Percentiles rank a stretch among this genome's conserved stretches.
Evolutionary conservation across 2,797 vertebrate species (phyloP).

Genomic region (Neosilurus hyrtlii): DNA sequence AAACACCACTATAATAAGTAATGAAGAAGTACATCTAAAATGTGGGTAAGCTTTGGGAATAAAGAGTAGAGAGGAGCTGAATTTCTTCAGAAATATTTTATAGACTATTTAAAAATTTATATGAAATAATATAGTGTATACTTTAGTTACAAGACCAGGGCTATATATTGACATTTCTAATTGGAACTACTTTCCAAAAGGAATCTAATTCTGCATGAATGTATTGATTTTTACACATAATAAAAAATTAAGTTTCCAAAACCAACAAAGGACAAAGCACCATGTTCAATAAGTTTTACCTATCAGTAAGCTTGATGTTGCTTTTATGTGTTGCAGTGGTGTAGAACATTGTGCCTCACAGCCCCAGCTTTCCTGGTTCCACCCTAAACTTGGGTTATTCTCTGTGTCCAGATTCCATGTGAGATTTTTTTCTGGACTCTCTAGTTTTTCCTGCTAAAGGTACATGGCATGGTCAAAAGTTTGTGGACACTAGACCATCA

Average conservation of each 20-base stretch:
- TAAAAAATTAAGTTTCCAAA: neutral
- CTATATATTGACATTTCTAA: neutral
- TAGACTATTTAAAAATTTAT: neutral
- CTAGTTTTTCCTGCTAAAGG: neutral
- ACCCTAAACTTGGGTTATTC: neutral
- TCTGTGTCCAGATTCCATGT: neutral
- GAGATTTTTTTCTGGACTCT: neutral
- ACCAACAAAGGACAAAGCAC: neutral
- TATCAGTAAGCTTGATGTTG: neutral
- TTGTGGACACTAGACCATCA: neutral
- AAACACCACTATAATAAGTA: neutral
- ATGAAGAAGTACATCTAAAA: slow-evolving; percentile 3
- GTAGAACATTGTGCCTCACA: too few relatives aligned
- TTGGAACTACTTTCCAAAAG: neutral
- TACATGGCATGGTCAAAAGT: neutral
- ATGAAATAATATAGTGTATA: neutral
- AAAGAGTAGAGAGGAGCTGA: neutral
- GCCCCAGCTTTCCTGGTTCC: neutral
- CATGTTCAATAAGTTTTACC: neutral
- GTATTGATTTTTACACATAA: neutral
- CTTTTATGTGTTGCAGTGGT: neutral
- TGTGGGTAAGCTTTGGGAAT: neutral
- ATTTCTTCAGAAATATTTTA: neutral
- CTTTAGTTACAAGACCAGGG: neutral
- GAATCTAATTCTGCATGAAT: neutral